Percentiles rank a stretch among this genome's conserved stretches.
These are phyloP conservation scores for Augiades crinisus DNA, from an alignment of 2,888 invertebrate genomes.

Conservation along the genomic window DNA sequence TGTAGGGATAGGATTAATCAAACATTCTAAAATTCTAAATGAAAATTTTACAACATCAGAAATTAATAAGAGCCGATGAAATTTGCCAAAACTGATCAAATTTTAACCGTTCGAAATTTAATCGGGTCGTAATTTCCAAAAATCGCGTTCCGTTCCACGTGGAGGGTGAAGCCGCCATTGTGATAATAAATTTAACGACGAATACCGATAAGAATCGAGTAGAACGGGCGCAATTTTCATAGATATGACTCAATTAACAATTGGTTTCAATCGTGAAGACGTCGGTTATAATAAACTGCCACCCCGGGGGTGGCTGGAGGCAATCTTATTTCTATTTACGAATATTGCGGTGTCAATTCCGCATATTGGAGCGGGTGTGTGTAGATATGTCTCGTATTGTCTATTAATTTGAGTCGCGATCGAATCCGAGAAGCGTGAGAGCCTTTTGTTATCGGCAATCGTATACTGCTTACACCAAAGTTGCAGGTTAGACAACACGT, in stretches of 20 bases:
- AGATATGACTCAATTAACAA: conserved; percentile 82
- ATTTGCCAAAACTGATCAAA: conserved; percentile 32
- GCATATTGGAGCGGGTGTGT: conserved; percentile 77
- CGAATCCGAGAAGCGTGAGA: conserved; percentile 40
- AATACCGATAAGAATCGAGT: conserved; percentile 76
- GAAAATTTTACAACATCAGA: conserved; percentile 18
- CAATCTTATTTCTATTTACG: conserved; percentile 80
- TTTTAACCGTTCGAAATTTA: conserved; percentile 37
- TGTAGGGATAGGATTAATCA: background rate
- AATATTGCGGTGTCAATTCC: conserved; percentile 81
- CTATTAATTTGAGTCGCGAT: conserved; percentile 59
- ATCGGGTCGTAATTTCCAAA: conserved; percentile 49
- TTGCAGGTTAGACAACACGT: background rate
- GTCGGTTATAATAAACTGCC: conserved; percentile 76
- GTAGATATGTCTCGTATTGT: conserved; percentile 64
- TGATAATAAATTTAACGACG: conserved; percentile 73
- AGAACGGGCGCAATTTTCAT: conserved; percentile 76
- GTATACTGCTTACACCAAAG: conserved; percentile 1
- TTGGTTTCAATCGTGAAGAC: conserved; percentile 80
- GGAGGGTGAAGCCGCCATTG: conserved; percentile 58
- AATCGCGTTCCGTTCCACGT: conserved; percentile 55
- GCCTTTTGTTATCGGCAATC: conserved; percentile 7
- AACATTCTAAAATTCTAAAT: conserved; percentile 14
- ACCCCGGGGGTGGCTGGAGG: conserved; percentile 61
- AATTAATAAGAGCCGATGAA: conserved; percentile 24